Percentiles rank a stretch among this genome's conserved stretches.
phyloP scores from a whole-genome alignment of 2,888 invertebrate genomes.

The Drosophila aldrichi region DNA sequence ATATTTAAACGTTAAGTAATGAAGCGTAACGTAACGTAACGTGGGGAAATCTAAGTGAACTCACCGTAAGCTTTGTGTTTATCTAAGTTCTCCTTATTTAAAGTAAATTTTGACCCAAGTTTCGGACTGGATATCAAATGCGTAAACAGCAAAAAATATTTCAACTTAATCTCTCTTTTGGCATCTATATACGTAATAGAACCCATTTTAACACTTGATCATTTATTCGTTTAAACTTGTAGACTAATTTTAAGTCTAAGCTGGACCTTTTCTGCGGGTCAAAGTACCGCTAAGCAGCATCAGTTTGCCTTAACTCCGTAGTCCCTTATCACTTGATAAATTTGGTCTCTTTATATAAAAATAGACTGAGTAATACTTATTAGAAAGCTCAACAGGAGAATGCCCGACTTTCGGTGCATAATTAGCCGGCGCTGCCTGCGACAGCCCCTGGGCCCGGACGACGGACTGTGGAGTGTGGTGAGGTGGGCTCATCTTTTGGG shows the following conservation, averaged over 20 bases:
- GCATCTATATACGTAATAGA: no score
- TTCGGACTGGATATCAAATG: no score
- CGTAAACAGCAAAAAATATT: no score
- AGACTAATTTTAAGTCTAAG: not conserved
- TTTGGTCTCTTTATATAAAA: not conserved
- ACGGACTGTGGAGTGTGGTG: no score
- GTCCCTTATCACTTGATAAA: constrained; percentile 1
- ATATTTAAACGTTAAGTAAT: no score
- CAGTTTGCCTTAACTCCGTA: not conserved
- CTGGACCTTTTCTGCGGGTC: not conserved
- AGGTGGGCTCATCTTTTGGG: constrained; percentile 3
- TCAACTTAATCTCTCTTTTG: no score
- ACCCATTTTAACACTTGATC: not conserved
- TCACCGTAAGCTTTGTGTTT: no score
- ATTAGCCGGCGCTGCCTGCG: constrained; percentile 16
- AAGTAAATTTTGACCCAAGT: no score
- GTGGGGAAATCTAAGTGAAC: no score
- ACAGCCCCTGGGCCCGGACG: not conserved
- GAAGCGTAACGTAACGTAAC: no score
- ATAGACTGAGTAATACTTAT: not conserved
- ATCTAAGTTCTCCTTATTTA: no score
- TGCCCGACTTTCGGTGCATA: not conserved
- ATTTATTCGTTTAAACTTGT: not conserved
- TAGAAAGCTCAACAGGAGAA: constrained; percentile 6
- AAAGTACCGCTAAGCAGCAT: not conserved